A percentile compares a stretch with the other conserved stretches of the same genome.
Evolutionary conservation across 2,888 invertebrate genomes (phyloP).

Genomic region (Drosophila hamatofila): DNA sequence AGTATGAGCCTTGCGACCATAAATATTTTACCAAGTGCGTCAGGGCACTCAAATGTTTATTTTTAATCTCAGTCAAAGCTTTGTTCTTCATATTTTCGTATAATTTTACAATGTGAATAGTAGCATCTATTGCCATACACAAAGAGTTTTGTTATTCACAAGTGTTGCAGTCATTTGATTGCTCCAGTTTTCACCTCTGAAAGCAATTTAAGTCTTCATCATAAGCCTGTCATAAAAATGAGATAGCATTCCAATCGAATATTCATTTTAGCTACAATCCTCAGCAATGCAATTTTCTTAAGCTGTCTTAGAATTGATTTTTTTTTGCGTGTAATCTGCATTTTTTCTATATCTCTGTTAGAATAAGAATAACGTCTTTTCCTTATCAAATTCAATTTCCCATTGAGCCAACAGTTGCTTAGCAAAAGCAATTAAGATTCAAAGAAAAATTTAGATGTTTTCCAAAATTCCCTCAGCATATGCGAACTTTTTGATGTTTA

Average conservation of each 20-base stretch:
- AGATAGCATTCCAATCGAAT: background rate
- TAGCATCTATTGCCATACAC: too few relatives aligned
- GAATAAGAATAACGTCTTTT: background rate
- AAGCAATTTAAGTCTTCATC: too few relatives aligned
- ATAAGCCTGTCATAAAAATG: background rate
- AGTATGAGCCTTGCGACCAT: background rate
- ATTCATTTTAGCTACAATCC: background rate
- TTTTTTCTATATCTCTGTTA: too few relatives aligned
- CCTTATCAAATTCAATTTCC: background rate
- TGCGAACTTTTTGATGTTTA: conserved; percentile 19
- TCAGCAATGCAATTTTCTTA: background rate
- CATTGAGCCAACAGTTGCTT: background rate
- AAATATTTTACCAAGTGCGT: background rate
- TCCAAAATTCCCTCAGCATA: conserved; percentile 8
- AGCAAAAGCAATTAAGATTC: conserved; percentile 6
- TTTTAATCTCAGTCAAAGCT: background rate
- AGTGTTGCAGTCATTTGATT: too few relatives aligned
- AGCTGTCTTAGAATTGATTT: background rate
- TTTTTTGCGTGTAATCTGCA: background rate
- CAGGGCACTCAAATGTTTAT: background rate
- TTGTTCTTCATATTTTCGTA: background rate
- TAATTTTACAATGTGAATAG: too few relatives aligned
- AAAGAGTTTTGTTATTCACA: too few relatives aligned
- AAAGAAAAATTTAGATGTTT: conserved; percentile 16
- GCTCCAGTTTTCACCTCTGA: too few relatives aligned